phyloP scores from a whole-genome alignment of 2,113 vertebrate species.

The Ammodytes marinus region DNA sequence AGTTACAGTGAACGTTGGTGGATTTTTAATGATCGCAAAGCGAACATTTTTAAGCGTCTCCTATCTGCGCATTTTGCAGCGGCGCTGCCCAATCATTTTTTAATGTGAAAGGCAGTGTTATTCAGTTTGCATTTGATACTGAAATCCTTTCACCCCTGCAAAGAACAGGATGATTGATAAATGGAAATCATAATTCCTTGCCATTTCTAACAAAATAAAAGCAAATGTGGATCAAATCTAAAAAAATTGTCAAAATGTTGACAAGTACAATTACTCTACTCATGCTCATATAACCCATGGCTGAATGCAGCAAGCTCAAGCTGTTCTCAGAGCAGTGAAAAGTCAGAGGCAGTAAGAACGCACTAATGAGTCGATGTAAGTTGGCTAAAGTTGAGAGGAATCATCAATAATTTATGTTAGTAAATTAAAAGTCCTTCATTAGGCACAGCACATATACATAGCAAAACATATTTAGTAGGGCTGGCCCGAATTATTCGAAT shows the following conservation, averaged over 20 bases:
- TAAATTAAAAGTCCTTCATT: not conserved
- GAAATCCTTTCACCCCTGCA: not conserved
- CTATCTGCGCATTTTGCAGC: not conserved
- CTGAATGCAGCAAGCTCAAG: conserved; percentile 34
- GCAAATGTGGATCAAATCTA: conserved; percentile 37
- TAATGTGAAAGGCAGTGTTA: not conserved
- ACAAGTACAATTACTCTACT: conserved; percentile 23
- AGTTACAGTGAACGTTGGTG: conserved; percentile 11
- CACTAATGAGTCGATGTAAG: conserved; percentile 8
- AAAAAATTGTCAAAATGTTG: conserved; percentile 12
- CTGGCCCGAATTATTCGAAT: too few relatives aligned
- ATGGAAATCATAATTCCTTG: not conserved
- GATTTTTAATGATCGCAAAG: conserved; percentile 37
- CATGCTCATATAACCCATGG: conserved; percentile 38
- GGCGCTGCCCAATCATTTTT: not conserved
- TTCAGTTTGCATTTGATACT: conserved; percentile 1
- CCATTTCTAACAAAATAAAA: conserved; percentile 19
- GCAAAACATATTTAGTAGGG: too few relatives aligned
- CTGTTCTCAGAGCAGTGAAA: conserved; percentile 26
- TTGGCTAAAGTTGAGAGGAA: conserved; percentile 1
- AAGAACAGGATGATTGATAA: not conserved
- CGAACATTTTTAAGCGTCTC: not conserved
- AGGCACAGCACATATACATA: too few relatives aligned
- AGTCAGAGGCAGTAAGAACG: not conserved
- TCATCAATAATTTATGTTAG: too few relatives aligned